Percentiles rank a stretch among this genome's conserved stretches.
Conservation (phyloP, 2,113 vertebrate species). For the Toxostoma redivivum region DNA sequence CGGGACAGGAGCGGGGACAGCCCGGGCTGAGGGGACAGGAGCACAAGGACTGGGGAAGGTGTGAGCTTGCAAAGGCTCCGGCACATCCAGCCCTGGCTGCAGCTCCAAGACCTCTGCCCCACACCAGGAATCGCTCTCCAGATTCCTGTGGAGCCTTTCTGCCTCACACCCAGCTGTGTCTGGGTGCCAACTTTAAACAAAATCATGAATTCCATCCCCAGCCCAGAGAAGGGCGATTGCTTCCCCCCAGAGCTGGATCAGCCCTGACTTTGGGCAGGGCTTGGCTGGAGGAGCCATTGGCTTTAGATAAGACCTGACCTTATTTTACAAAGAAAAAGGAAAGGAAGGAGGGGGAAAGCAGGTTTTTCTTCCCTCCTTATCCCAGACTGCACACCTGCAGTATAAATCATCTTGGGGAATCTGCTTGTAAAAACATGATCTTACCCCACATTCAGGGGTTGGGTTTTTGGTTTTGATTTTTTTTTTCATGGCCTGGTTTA, state of each 20-base stretch:
- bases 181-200: neutral
- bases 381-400: conserved; percentile 54
- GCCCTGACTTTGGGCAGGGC: neutral
- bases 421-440: conserved; percentile 58
- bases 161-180: neutral
- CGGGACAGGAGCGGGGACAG: neutral
- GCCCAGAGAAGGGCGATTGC: rapidly evolving
- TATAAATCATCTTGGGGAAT: conserved; percentile 32
- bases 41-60: rapidly evolving
- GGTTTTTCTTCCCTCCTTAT: conserved; percentile 11
- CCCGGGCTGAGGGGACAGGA: neutral
- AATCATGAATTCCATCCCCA: rapidly evolving
- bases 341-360: neutral
- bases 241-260: neutral
- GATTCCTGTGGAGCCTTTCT: rapidly evolving
- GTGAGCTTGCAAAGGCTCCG: rapidly evolving
- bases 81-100: neutral
- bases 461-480: neutral
- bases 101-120: neutral
- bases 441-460: neutral
- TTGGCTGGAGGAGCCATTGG: neutral
- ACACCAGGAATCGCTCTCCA: rapidly evolving
- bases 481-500: neutral
- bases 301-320: neutral
- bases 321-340: neutral